These are phyloP conservation scores for Saturnia pavonia DNA, from an alignment of 2,888 invertebrate genomes.

Conservation along the genomic window DNA sequence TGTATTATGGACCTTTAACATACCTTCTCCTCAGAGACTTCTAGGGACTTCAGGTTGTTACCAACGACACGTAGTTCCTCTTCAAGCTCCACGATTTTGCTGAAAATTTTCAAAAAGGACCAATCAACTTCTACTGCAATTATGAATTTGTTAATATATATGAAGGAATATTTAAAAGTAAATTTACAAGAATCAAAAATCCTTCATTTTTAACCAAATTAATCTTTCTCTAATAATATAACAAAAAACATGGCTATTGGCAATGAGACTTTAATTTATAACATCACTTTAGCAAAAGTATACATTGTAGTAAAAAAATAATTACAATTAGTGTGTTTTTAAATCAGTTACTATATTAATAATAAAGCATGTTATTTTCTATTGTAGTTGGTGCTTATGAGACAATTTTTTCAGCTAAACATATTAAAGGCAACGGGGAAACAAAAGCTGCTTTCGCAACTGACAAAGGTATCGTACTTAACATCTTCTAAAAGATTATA, in stretches of 20 bases:
- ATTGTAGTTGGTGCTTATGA: not conserved
- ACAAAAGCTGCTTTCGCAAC: not conserved
- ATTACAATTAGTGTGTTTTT: not conserved
- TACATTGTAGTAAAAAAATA: not conserved
- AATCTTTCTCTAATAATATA: not conserved
- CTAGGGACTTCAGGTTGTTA: slow-evolving; percentile 99
- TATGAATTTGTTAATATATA: not conserved
- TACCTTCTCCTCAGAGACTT: slow-evolving; percentile 99
- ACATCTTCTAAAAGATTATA: not conserved
- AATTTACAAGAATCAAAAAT: not conserved
- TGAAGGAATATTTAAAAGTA: not conserved
- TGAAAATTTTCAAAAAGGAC: slow-evolving; percentile 65
- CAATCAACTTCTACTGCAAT: slow-evolving; percentile 61
- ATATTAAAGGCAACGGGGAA: not conserved
- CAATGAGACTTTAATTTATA: not conserved
- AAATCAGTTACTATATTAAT: not conserved
- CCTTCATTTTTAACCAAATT: not conserved
- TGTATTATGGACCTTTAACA: slow-evolving; percentile 46
- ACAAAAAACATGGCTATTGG: not conserved
- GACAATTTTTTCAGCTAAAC: not conserved
- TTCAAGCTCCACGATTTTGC: slow-evolving; percentile 99
- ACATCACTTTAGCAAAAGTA: not conserved
- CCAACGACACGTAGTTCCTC: slow-evolving; percentile 99
- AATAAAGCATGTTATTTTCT: not conserved
- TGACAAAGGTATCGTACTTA: not conserved